These are phyloP conservation scores for Hofmannophila pseudospretella DNA, from an alignment of 2,888 invertebrate genomes.

Conservation along the genomic window DNA sequence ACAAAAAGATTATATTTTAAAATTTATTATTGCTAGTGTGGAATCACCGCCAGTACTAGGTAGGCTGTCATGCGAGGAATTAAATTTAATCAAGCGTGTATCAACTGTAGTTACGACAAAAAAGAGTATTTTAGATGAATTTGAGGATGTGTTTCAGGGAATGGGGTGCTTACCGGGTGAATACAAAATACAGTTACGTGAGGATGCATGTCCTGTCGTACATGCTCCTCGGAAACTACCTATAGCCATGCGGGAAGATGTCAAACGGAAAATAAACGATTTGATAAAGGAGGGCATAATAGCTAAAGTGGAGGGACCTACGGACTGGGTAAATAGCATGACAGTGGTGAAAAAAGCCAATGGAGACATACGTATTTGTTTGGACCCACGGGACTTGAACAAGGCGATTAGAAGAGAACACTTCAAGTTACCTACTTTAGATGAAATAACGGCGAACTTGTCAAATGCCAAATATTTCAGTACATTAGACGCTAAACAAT, in stretches of 20 bases:
- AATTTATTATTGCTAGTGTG: constrained; percentile 15
- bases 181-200: constrained; percentile 14
- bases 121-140: constrained; percentile 12
- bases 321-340: constrained; percentile 25
- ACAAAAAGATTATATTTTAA: constrained; percentile 10
- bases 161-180: constrained; percentile 12
- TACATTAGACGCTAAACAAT: constrained; percentile 11
- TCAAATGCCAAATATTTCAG: constrained; percentile 12
- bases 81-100: constrained; percentile 15
- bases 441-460: constrained; percentile 12
- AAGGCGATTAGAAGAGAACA: constrained; percentile 18
- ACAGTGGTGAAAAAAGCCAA: constrained; percentile 22
- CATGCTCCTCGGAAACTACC: constrained; percentile 21
- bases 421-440: constrained; percentile 15
- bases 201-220: constrained; percentile 14
- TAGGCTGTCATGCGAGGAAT: constrained; percentile 14
- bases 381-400: constrained; percentile 24
- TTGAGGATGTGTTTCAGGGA: constrained; percentile 12
- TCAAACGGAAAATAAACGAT: constrained; percentile 17
- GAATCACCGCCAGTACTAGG: constrained; percentile 14
- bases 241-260: constrained; percentile 15
- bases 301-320: too few species aligned
- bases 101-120: too few species aligned
- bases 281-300: constrained; percentile 19
- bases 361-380: constrained; percentile 21